These are phyloP conservation scores for Chloroceryle aenea DNA, from an alignment of 2,113 vertebrate species.

Conservation along the genomic window DNA sequence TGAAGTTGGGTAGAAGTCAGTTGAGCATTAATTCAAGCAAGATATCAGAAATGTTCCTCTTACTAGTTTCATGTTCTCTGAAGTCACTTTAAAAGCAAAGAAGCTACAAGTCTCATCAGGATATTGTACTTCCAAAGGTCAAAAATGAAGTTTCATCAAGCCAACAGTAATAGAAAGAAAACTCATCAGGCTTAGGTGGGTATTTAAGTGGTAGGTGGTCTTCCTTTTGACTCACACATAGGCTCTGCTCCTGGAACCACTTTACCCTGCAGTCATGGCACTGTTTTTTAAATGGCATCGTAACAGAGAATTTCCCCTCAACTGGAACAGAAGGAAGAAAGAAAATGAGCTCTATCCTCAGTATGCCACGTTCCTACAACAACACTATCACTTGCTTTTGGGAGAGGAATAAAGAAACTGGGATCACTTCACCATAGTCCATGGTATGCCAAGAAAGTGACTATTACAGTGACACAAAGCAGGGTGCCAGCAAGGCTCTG, in stretches of 20 bases:
- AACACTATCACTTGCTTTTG: neutral
- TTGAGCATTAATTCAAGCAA: neutral
- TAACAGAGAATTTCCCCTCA: neutral
- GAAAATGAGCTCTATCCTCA: neutral
- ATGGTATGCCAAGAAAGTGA: neutral
- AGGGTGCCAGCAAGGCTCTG: neutral
- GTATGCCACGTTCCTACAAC: neutral
- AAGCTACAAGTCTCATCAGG: neutral
- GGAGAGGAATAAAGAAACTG: neutral
- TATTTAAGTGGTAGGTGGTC: neutral
- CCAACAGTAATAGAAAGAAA: fast-evolving
- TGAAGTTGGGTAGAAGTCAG: neutral
- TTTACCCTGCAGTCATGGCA: neutral
- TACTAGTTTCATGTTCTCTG: neutral
- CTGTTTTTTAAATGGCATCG: neutral
- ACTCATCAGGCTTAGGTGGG: neutral
- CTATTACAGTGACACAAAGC: neutral
- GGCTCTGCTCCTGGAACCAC: neutral
- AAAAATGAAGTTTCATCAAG: neutral
- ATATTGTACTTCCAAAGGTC: neutral
- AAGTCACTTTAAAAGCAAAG: neutral
- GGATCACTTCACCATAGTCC: neutral
- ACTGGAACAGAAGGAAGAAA: neutral
- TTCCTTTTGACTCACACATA: neutral
- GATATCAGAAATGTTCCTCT: neutral